These are phyloP conservation scores for Microtus montanus DNA, from an alignment of 2,113 vertebrate genomes.

Conservation along the genomic window DNA sequence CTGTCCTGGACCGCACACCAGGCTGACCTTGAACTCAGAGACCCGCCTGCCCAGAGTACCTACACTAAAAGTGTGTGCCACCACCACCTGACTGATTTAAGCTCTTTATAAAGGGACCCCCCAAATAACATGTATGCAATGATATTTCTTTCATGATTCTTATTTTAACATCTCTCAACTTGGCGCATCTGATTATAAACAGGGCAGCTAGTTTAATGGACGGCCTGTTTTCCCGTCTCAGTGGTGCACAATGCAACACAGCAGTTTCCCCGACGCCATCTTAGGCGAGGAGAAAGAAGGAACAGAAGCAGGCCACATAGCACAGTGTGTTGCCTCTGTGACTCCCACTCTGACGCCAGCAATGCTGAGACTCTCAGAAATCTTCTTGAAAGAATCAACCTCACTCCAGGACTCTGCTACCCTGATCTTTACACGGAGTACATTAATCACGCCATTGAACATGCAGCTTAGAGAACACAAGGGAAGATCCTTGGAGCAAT, in stretches of 20 bases:
- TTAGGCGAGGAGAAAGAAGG: background rate
- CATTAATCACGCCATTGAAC: background rate
- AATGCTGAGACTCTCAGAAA: background rate
- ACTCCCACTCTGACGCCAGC: background rate
- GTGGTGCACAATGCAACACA: background rate
- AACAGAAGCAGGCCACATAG: background rate
- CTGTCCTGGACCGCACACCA: background rate
- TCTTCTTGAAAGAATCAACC: background rate
- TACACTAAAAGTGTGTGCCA: background rate
- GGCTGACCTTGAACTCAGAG: background rate
- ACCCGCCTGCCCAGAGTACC: background rate
- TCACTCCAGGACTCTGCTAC: background rate
- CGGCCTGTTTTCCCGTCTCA: background rate
- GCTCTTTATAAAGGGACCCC: background rate
- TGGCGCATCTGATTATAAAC: background rate
- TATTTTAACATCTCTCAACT: background rate
- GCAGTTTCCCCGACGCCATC: background rate
- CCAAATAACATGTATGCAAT: background rate
- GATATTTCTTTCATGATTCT: background rate
- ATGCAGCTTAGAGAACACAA: background rate
- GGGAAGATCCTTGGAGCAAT: too few species aligned
- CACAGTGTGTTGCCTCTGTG: background rate
- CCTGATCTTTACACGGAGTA: background rate
- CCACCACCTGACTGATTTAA: background rate
- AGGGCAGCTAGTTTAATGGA: background rate